A percentile compares a stretch with the other conserved stretches of the same genome.
phyloP scores from a whole-genome alignment of 2,888 invertebrate genomes.

The Trachelus iudaicus region DNA sequence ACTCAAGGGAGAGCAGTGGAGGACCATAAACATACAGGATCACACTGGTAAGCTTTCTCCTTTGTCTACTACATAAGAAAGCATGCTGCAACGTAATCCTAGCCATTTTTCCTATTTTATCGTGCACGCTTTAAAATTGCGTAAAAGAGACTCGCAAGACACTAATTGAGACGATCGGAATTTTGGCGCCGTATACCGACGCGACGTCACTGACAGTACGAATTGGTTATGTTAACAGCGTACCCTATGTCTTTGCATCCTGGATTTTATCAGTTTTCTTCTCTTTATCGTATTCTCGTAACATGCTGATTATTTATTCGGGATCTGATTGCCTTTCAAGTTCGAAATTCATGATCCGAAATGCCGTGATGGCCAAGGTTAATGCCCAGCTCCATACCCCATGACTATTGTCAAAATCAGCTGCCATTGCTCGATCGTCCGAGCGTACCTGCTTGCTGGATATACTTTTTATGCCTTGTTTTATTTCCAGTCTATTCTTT shows the following conservation, averaged over 20 bases:
- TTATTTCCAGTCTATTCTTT: neutral
- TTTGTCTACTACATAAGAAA: constrained; percentile 43
- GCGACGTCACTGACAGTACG: constrained; percentile 46
- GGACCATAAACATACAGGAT: constrained; percentile 45
- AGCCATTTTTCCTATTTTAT: constrained; percentile 8
- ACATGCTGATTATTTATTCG: neutral
- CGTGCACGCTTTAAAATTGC: constrained; percentile 7
- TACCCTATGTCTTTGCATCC: constrained; percentile 32
- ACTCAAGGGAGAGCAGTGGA: constrained; percentile 14
- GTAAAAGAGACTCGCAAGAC: constrained; percentile 10
- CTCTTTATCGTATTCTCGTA: constrained; percentile 4
- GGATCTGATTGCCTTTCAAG: neutral
- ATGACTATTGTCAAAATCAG: constrained; percentile 60
- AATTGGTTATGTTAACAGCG: constrained; percentile 41
- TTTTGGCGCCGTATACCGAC: constrained; percentile 52
- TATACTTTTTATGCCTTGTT: neutral
- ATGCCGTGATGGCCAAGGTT: constrained; percentile 39
- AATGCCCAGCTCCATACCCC: constrained; percentile 21
- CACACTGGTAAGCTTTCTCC: constrained; percentile 38
- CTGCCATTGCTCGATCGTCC: constrained; percentile 55
- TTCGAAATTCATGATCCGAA: neutral
- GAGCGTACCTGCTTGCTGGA: constrained; percentile 1
- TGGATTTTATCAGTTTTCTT: constrained; percentile 12
- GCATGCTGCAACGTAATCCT: constrained; percentile 35
- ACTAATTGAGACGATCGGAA: constrained; percentile 26